Evolutionary conservation across 2,888 invertebrate species (phyloP).

Genomic region (Nezara viridula): DNA sequence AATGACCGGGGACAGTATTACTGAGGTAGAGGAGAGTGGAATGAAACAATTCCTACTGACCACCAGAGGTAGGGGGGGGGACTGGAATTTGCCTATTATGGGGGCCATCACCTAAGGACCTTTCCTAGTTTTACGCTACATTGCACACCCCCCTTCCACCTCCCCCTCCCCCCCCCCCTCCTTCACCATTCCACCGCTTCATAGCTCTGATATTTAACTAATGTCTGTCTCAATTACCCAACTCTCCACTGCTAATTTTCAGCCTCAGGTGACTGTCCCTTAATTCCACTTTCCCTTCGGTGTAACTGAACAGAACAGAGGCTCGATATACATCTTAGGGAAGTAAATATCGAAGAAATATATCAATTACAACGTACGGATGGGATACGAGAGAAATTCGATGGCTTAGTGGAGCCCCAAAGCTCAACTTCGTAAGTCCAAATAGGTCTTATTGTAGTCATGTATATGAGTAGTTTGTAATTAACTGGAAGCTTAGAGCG

Average conservation of each 20-base stretch:
- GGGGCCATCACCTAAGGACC: background rate
- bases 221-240: background rate
- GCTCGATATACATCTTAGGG: background rate
- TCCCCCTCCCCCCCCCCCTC: too few species aligned
- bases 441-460: too few species aligned
- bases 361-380: too few species aligned
- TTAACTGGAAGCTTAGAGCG: too few species aligned
- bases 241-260: background rate
- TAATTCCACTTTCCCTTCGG: background rate
- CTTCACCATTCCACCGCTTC: too few species aligned
- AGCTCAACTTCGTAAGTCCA: too few species aligned
- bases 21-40: background rate
- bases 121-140: slow-evolving; percentile 26
- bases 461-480: too few species aligned
- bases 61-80: background rate
- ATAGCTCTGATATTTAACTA: background rate
- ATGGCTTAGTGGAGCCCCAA: too few species aligned
- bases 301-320: background rate
- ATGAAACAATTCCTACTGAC: background rate
- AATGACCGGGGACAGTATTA: background rate
- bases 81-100: slow-evolving; percentile 30
- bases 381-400: too few species aligned
- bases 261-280: background rate
- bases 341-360: too few species aligned
- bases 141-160: background rate